Evolutionary conservation across 2,888 invertebrate species (phyloP).

Genomic region (Chloroclysta siterata): DNA sequence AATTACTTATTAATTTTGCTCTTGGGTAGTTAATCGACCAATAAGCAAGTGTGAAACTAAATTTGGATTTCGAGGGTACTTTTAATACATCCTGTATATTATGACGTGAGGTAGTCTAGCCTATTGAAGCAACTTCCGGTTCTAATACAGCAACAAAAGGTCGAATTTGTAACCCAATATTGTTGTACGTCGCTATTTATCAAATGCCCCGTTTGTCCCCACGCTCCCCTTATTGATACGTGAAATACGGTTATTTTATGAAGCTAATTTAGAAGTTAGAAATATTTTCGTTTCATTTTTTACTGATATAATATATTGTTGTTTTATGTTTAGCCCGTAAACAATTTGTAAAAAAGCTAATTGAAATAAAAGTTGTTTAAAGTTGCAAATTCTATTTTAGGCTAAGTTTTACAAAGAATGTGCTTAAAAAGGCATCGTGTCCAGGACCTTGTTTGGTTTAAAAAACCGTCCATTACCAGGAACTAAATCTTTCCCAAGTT

Average conservation of each 20-base stretch:
- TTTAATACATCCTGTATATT: conserved; percentile 3
- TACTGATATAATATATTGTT: conserved; percentile 26
- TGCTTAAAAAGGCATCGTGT: too few species aligned
- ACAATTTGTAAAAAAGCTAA: background rate
- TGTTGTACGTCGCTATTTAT: conserved; percentile 65
- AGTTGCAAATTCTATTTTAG: too few species aligned
- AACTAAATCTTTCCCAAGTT: too few species aligned
- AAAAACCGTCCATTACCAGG: too few species aligned
- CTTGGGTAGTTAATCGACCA: background rate
- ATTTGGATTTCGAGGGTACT: background rate
- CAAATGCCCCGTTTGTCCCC: conserved; percentile 57
- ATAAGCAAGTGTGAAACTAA: background rate
- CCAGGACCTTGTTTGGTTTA: too few species aligned
- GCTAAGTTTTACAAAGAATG: background rate
- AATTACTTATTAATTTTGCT: background rate
- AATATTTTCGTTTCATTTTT: conserved; percentile 28
- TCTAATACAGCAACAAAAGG: conserved; percentile 64
- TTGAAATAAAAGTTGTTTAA: too few species aligned
- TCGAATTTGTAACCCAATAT: conserved; percentile 68
- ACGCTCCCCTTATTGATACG: conserved; percentile 49
- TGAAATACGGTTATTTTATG: conserved; percentile 45
- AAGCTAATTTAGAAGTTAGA: conserved; percentile 37
- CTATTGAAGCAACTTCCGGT: conserved; percentile 56
- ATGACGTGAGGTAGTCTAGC: conserved; percentile 43
- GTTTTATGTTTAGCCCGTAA: conserved; percentile 12